Conservation (phyloP, 2,797 vertebrate genomes). For the Enteromius paludinosus region DNA sequence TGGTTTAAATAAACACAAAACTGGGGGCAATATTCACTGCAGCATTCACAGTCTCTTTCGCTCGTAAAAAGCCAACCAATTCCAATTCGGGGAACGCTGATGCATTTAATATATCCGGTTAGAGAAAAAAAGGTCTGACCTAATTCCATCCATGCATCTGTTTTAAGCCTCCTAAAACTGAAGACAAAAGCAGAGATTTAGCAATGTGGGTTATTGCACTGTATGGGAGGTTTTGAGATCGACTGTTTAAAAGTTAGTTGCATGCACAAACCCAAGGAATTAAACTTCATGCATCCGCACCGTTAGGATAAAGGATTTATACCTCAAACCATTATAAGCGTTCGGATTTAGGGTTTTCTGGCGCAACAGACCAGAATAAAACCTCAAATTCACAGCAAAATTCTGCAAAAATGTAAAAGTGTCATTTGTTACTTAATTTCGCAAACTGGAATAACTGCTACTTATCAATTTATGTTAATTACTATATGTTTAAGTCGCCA, state of each 20-base stretch:
- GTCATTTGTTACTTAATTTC: neutral
- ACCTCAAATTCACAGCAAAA: neutral
- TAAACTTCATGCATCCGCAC: neutral
- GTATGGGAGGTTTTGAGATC: neutral
- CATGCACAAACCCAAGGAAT: neutral
- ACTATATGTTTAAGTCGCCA: neutral
- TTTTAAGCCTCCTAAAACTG: slow-evolving; percentile 4
- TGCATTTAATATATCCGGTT: neutral
- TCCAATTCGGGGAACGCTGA: neutral
- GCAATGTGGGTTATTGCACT: neutral
- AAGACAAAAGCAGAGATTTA: neutral
- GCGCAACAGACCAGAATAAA: neutral
- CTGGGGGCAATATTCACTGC: neutral
- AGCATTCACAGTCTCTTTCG: neutral
- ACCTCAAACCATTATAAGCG: neutral
- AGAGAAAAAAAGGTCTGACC: neutral
- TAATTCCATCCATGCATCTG: slow-evolving; percentile 7
- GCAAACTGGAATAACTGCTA: neutral
- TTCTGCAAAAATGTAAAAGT: neutral
- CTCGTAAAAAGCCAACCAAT: neutral
- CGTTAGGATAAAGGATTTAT: neutral
- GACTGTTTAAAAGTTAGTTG: slow-evolving; percentile 7
- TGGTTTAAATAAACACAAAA: slow-evolving; percentile 46
- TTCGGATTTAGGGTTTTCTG: neutral
- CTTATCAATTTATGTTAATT: neutral